These are phyloP conservation scores for Odontamblyopus lacepedii DNA, from an alignment of 2,797 vertebrate genomes.

Conservation along the genomic window DNA sequence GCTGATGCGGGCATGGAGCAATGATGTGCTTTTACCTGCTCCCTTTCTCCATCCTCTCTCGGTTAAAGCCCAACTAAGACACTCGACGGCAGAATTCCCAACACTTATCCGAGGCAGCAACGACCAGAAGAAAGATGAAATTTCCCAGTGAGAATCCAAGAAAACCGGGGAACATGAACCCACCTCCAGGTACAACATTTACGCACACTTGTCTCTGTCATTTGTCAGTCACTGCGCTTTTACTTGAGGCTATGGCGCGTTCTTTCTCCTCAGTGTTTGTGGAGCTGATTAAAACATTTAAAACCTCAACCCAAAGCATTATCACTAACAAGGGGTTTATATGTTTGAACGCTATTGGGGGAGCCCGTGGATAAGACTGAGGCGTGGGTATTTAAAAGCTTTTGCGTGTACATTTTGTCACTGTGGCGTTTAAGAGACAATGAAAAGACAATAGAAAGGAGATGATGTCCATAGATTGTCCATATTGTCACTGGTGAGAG, in stretches of 20 bases:
- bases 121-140: conserved; percentile 66
- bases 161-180: conserved; percentile 71
- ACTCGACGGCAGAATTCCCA: conserved; percentile 10
- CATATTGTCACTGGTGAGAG: neutral
- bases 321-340: neutral
- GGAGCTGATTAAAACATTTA: too few relatives aligned
- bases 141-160: conserved; percentile 77
- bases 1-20: conserved; percentile 8
- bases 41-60: conserved; percentile 44
- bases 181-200: conserved; percentile 67
- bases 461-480: neutral
- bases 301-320: neutral
- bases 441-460: neutral
- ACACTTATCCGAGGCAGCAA: neutral
- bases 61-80: conserved; percentile 47
- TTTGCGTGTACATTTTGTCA: neutral
- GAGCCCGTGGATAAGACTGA: neutral
- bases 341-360: neutral
- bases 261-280: neutral
- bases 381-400: neutral
- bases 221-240: neutral
- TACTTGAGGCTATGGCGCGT: neutral
- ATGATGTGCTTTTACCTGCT: conserved; percentile 53
- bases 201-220: neutral
- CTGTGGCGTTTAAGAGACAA: neutral